These are phyloP conservation scores for Indicator maculatus DNA, from an alignment of 2,113 vertebrate genomes.

Conservation along the genomic window DNA sequence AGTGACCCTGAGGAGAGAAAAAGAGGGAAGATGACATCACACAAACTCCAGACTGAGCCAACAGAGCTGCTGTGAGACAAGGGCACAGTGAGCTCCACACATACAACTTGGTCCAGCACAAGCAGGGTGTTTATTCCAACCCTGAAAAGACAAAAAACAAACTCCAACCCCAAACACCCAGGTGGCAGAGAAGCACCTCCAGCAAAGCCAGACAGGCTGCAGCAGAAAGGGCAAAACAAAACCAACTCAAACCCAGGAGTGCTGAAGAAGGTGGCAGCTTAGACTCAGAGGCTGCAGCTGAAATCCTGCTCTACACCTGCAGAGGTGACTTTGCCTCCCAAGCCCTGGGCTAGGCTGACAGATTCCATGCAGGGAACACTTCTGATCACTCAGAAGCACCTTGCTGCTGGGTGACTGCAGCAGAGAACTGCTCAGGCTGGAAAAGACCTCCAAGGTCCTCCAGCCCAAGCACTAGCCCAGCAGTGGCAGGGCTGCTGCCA, in stretches of 20 bases:
- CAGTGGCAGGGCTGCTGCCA: too few relatives aligned
- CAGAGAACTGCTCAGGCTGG: neutral
- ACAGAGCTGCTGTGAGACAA: neutral
- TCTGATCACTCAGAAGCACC: constrained; percentile 24
- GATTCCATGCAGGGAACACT: constrained; percentile 24
- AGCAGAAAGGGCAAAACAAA: constrained; percentile 7
- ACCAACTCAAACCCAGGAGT: neutral
- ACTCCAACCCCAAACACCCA: neutral
- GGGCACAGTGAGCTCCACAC: neutral
- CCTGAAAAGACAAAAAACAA: neutral
- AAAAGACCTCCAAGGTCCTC: too few relatives aligned
- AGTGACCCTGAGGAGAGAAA: constrained; percentile 86
- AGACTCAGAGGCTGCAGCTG: constrained; percentile 6
- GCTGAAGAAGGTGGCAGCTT: constrained; percentile 17
- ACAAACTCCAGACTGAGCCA: constrained; percentile 21
- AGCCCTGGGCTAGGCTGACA: constrained; percentile 51
- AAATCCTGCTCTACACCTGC: neutral
- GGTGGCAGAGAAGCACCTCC: constrained; percentile 2
- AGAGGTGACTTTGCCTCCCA: constrained; percentile 49
- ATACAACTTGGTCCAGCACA: neutral
- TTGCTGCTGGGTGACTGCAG: constrained; percentile 28
- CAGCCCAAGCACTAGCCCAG: too few relatives aligned
- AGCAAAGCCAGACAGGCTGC: neutral
- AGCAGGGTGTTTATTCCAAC: neutral
- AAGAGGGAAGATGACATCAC: neutral